Evolutionary conservation across 1,140 invertebrate species (phyloP).

Genomic region (Dufourea novaeangliae): DNA sequence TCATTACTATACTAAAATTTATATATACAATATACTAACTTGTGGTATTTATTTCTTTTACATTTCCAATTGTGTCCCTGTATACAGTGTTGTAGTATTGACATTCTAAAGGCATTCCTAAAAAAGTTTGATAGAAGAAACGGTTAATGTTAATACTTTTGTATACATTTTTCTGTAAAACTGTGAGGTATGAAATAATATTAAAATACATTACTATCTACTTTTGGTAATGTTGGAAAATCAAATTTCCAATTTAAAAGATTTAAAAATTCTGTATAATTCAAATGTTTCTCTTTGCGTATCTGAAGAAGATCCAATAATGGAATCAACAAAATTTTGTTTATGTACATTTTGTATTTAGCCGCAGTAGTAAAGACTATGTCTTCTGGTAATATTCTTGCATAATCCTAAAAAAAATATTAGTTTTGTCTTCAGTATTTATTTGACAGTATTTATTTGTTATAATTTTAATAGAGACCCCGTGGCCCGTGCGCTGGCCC

Average conservation of each 20-base stretch:
- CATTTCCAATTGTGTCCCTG: constrained; percentile 22
- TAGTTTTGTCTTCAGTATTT: no score
- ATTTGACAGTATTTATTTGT: no score
- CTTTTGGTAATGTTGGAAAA: constrained; percentile 57
- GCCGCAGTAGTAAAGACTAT: constrained; percentile 41
- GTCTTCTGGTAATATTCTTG: constrained; percentile 48
- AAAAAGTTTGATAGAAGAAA: constrained; percentile 2
- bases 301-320: constrained; percentile 57
- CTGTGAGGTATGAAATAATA: background rate
- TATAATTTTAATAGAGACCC: no score
- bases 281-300: constrained; percentile 35
- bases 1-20: no score
- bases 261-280: constrained; percentile 57
- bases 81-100: constrained; percentile 31
- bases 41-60: constrained; percentile 15
- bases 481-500: no score
- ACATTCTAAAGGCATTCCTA: constrained; percentile 25
- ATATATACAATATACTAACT: constrained; percentile 25
- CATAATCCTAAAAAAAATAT: constrained; percentile 44
- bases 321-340: constrained; percentile 40
- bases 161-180: background rate
- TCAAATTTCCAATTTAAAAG: constrained; percentile 63
- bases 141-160: background rate
- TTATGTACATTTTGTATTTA: constrained; percentile 41
- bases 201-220: constrained; percentile 42